A percentile compares a stretch with the other conserved stretches of the same genome.
Conservation (phyloP, 1,140 invertebrate genomes). For the Heliconius himera region DNA sequence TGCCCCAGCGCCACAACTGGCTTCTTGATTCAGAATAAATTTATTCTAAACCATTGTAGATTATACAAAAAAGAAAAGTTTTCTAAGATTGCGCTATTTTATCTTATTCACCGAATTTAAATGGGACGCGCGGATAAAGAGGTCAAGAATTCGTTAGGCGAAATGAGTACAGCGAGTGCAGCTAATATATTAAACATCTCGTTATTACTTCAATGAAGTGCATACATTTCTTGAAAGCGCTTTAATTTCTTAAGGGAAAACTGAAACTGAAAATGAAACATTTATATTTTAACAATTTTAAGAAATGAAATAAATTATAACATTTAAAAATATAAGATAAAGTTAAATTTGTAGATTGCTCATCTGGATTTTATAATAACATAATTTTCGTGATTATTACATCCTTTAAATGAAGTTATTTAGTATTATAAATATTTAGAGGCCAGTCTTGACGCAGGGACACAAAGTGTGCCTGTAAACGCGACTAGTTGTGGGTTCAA, state of each 20-base stretch:
- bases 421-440: no score
- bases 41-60: neutral
- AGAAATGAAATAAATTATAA: neutral
- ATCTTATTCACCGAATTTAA: constrained; percentile 23
- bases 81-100: neutral
- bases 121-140: constrained; percentile 26
- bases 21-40: neutral
- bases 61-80: neutral
- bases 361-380: no score
- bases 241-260: neutral
- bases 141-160: constrained; percentile 23
- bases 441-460: no score
- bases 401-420: no score
- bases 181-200: constrained; percentile 22
- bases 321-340: no score
- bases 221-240: neutral
- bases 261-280: neutral
- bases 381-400: no score
- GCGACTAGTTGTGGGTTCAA: no score
- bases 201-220: constrained; percentile 15
- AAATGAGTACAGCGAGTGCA: neutral
- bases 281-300: neutral
- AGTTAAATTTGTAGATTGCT: no score
- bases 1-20: no score
- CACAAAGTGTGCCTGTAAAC: no score